Conservation (phyloP, 2,797 vertebrate genomes). For the Falco cherrug region DNA sequence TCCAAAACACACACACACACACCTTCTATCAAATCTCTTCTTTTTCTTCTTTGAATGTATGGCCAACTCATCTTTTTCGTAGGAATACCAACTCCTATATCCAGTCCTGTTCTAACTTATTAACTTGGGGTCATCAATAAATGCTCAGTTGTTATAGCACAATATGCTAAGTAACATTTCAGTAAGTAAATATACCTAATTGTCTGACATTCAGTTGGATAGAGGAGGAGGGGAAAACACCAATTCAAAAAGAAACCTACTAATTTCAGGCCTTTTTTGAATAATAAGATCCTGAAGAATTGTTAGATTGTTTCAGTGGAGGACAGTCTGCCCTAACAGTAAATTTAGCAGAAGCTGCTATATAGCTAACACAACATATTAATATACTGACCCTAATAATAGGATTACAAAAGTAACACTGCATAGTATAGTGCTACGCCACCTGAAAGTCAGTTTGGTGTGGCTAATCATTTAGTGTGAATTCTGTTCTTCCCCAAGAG, state of each 20-base stretch:
- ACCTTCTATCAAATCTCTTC: not conserved
- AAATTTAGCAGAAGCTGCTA: not conserved
- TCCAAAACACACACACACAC: not conserved
- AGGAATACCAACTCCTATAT: not conserved
- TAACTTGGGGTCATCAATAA: not conserved
- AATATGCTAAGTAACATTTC: no score
- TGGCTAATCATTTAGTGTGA: not conserved
- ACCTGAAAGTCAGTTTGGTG: not conserved
- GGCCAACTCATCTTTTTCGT: not conserved
- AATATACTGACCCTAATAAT: not conserved
- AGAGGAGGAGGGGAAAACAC: not conserved
- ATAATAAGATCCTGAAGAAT: not conserved
- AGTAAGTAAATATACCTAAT: not conserved
- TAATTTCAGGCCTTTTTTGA: not conserved
- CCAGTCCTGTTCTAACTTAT: not conserved
- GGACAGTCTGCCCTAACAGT: no score
- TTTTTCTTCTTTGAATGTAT: not conserved
- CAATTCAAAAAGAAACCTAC: not conserved
- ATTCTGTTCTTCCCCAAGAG: not conserved
- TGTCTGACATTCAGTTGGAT: not conserved
- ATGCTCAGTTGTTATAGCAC: not conserved
- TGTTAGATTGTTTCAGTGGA: not conserved
- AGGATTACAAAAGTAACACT: not conserved
- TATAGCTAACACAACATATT: not conserved
- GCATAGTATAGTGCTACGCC: not conserved